A percentile compares a stretch with the other conserved stretches of the same genome.
phyloP scores from a whole-genome alignment of 2,888 invertebrate genomes.

The Melolontha melolontha region DNA sequence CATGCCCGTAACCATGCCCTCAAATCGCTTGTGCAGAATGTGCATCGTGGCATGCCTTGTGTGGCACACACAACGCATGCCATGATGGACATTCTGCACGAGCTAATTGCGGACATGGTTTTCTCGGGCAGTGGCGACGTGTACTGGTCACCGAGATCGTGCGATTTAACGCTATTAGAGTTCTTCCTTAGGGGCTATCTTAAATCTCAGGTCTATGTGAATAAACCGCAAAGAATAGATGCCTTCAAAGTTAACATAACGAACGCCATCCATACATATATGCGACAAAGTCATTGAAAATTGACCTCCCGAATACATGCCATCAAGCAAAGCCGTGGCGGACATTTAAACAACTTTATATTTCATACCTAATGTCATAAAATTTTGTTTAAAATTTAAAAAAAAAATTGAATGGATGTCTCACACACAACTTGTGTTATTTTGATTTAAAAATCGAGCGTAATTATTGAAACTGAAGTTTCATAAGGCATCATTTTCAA shows the following conservation, averaged over 20 bases:
- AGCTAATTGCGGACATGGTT: conserved; percentile 49
- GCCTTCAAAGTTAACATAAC: conserved; percentile 56
- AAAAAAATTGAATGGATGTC: too few species aligned
- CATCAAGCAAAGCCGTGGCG: conserved; percentile 46
- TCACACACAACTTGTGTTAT: conserved; percentile 46
- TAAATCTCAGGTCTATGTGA: conserved; percentile 53
- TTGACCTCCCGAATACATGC: conserved; percentile 49
- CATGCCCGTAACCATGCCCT: too few species aligned
- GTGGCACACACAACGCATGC: conserved; percentile 46
- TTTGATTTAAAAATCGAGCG: conserved; percentile 40
- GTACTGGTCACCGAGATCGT: conserved; percentile 52
- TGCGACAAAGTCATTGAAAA: conserved; percentile 57
- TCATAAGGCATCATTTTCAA: too few species aligned
- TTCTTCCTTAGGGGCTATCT: conserved; percentile 53
- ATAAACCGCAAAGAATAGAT: conserved; percentile 49
- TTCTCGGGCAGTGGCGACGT: conserved; percentile 48
- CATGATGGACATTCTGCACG: conserved; percentile 51
- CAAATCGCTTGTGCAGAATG: too few species aligned
- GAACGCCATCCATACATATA: conserved; percentile 54
- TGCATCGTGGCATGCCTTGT: background rate
- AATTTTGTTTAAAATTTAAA: too few species aligned
- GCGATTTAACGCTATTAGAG: too few species aligned
- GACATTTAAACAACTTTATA: conserved; percentile 41
- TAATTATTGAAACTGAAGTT: conserved; percentile 36
- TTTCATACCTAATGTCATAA: too few species aligned